These are phyloP conservation scores for Drosophila kikkawai DNA, from an alignment of 1,140 invertebrate species.

Conservation along the genomic window DNA sequence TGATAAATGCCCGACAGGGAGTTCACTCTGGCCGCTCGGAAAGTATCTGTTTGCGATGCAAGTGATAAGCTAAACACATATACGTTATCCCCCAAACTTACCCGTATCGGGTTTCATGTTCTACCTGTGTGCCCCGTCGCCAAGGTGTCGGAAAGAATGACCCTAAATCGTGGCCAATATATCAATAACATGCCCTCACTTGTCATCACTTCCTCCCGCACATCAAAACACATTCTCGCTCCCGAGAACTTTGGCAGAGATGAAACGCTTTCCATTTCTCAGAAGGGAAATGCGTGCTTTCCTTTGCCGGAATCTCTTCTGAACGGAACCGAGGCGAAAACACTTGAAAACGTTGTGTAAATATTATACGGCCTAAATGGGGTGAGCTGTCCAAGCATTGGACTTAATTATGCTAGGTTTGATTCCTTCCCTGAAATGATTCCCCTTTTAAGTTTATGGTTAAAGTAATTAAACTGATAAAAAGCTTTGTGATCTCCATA, in stretches of 20 bases:
- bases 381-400: constrained; percentile 40
- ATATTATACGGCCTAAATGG: constrained; percentile 48
- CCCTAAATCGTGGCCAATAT: constrained; percentile 65
- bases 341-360: constrained; percentile 69
- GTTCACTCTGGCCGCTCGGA: constrained; percentile 14
- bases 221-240: constrained; percentile 12
- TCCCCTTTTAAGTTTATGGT: background rate
- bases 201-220: constrained; percentile 46
- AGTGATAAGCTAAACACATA: constrained; percentile 74
- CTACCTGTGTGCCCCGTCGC: constrained; percentile 51
- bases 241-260: constrained; percentile 26
- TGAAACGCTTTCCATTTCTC: constrained; percentile 56
- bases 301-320: constrained; percentile 51
- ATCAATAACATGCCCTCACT: constrained; percentile 51
- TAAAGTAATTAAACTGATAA: constrained; percentile 42
- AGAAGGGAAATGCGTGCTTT: constrained; percentile 65
- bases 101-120: constrained; percentile 49
- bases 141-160: constrained; percentile 31
- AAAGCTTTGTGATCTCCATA: constrained; percentile 45
- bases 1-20: constrained; percentile 63
- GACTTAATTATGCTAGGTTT: constrained; percentile 65
- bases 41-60: constrained; percentile 63
- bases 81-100: constrained; percentile 32
- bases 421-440: constrained; percentile 1
- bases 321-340: constrained; percentile 36